Evolutionary conservation across 2,888 invertebrate species (phyloP).

Genomic region (Entomobrya multifasciata): DNA sequence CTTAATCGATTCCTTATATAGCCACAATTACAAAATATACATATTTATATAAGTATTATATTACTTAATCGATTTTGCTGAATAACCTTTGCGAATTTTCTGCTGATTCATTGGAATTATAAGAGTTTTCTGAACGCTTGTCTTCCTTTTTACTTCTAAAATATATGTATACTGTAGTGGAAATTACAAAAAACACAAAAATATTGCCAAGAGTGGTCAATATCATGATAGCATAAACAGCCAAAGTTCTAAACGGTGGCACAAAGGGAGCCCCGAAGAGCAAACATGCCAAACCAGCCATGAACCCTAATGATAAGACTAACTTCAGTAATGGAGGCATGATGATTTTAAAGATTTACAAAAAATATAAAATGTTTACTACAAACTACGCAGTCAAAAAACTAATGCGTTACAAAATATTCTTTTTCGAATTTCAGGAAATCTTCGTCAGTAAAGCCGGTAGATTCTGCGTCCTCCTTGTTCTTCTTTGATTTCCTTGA

Average conservation of each 20-base stretch:
- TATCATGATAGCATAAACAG: slow-evolving; percentile 62
- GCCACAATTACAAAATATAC: too few species aligned
- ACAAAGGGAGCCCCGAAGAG: slow-evolving; percentile 79
- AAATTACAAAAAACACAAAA: slow-evolving; percentile 74
- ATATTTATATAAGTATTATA: too few species aligned
- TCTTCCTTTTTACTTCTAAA: slow-evolving; percentile 18
- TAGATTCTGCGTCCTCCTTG: too few species aligned
- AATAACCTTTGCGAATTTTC: too few species aligned
- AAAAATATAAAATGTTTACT: neutral
- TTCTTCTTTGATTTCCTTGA: too few species aligned
- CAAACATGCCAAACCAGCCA: slow-evolving; percentile 64
- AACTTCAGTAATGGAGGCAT: slow-evolving; percentile 72
- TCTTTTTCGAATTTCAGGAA: slow-evolving; percentile 86
- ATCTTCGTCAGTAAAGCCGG: slow-evolving; percentile 87
- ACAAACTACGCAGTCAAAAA: slow-evolving; percentile 57
- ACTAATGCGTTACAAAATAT: slow-evolving; percentile 85
- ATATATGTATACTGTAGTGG: slow-evolving; percentile 59
- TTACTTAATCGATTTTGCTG: too few species aligned
- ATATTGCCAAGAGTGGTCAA: slow-evolving; percentile 72
- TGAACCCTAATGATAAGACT: slow-evolving; percentile 64
- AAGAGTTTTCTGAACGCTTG: too few species aligned
- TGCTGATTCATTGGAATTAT: too few species aligned
- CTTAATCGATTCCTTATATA: too few species aligned
- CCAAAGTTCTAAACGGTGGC: slow-evolving; percentile 73
- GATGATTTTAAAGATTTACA: neutral